phyloP scores from a whole-genome alignment of 2,113 vertebrate species.

The Mustela nigripes region DNA sequence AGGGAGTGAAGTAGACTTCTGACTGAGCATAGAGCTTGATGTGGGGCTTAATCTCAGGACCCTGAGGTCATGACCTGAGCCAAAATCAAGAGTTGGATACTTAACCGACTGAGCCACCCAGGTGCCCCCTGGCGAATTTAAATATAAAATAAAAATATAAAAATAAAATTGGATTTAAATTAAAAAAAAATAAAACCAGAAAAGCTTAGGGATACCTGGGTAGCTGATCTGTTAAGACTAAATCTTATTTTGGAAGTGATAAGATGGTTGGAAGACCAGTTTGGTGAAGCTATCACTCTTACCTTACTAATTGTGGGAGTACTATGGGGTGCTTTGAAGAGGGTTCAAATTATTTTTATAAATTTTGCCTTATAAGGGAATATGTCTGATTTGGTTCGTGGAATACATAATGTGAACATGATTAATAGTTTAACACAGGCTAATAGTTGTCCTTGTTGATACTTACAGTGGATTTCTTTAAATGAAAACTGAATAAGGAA shows the following conservation, averaged over 20 bases:
- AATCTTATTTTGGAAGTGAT: background rate
- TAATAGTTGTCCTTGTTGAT: background rate
- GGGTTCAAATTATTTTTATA: conserved; percentile 6
- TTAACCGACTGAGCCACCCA: background rate
- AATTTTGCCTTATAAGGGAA: background rate
- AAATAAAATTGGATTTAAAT: too few relatives aligned
- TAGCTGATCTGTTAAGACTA: background rate
- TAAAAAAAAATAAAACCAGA: background rate
- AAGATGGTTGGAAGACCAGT: background rate
- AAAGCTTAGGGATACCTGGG: background rate
- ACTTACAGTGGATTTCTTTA: background rate
- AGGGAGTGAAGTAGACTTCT: background rate
- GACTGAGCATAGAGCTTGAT: background rate
- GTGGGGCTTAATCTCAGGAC: background rate
- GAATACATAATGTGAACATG: background rate
- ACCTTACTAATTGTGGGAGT: background rate
- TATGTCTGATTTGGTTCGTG: background rate
- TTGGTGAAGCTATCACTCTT: background rate
- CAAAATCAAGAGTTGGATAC: background rate
- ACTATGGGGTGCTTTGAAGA: background rate
- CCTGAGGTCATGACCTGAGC: background rate
- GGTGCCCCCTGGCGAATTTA: background rate
- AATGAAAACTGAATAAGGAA: background rate
- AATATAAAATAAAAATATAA: too few relatives aligned
- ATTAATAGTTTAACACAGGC: background rate